A percentile compares a stretch with the other conserved stretches of the same genome.
Conservation (phyloP, 2,888 invertebrate species). For the Drosophila maculinotata region DNA sequence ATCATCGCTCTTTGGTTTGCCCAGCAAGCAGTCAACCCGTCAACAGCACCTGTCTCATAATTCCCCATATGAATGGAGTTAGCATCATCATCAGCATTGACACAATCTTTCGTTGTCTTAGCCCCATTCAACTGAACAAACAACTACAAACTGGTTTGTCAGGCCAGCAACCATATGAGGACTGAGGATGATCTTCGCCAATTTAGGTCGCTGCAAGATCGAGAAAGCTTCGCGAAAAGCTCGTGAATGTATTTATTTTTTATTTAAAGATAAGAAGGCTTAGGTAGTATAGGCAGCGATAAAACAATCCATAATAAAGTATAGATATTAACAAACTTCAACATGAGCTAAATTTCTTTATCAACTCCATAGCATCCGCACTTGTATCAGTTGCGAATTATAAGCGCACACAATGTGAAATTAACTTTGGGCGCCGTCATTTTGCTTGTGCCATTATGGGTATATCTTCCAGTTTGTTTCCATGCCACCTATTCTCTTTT, state of each 20-base stretch:
- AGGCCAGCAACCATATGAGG: background rate
- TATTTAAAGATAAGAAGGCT: background rate
- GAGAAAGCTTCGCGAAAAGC: background rate
- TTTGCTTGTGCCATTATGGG: background rate
- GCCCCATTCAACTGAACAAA: background rate
- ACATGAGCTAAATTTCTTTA: background rate
- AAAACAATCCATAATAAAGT: background rate
- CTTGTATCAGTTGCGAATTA: slow-evolving; percentile 11
- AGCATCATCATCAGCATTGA: background rate
- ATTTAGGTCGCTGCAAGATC: background rate
- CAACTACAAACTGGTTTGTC: slow-evolving; percentile 2
- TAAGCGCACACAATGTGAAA: slow-evolving; percentile 2
- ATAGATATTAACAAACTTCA: background rate
- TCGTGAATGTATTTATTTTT: background rate
- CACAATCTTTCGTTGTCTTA: background rate
- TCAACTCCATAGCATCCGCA: background rate
- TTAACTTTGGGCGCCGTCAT: background rate
- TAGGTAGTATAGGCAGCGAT: background rate
- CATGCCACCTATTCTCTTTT: slow-evolving; percentile 1
- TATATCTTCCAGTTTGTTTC: background rate
- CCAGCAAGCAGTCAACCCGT: slow-evolving; percentile 4
- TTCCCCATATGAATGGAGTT: slow-evolving; percentile 2
- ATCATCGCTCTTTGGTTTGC: slow-evolving; percentile 27
- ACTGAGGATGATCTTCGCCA: background rate
- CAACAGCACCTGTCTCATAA: slow-evolving; percentile 13